These are phyloP conservation scores for Cynodonichthys magdalenae DNA, from an alignment of 2,797 vertebrate species.

Conservation along the genomic window DNA sequence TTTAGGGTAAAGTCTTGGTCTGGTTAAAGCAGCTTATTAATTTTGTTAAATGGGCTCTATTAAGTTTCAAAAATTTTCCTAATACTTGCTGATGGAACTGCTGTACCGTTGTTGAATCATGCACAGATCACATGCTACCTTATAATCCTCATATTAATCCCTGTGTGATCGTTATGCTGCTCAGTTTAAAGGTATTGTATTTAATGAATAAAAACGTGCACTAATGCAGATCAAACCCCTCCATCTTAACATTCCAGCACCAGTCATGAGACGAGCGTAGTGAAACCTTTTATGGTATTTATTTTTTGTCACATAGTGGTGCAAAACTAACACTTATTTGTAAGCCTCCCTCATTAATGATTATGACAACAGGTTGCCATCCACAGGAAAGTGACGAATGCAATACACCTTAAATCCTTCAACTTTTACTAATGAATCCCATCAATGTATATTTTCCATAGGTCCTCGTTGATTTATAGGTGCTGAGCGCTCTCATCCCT, in stretches of 20 bases:
- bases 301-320: conserved; percentile 14
- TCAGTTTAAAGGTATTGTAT: conserved; percentile 5
- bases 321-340: conserved; percentile 49
- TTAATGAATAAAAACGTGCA: not conserved
- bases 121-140: conserved; percentile 67
- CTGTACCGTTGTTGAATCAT: conserved; percentile 25
- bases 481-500: conserved; percentile 27
- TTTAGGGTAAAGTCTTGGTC: no score
- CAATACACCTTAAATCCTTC: not conserved
- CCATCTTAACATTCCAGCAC: conserved; percentile 37
- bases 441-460: conserved; percentile 9
- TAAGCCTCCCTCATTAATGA: conserved; percentile 21
- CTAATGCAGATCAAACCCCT: not conserved
- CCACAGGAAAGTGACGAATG: conserved; percentile 4
- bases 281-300: conserved; percentile 5
- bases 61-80: not conserved
- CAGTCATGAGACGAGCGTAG: conserved; percentile 51
- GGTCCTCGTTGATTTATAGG: conserved; percentile 26
- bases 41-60: not conserved
- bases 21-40: accelerated
- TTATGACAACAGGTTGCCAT: conserved; percentile 9
- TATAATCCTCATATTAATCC: conserved; percentile 74
- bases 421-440: not conserved
- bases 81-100: conserved; percentile 8
- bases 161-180: conserved; percentile 39